phyloP scores from a whole-genome alignment of 2,888 invertebrate species.

The Lagria hirta region DNA sequence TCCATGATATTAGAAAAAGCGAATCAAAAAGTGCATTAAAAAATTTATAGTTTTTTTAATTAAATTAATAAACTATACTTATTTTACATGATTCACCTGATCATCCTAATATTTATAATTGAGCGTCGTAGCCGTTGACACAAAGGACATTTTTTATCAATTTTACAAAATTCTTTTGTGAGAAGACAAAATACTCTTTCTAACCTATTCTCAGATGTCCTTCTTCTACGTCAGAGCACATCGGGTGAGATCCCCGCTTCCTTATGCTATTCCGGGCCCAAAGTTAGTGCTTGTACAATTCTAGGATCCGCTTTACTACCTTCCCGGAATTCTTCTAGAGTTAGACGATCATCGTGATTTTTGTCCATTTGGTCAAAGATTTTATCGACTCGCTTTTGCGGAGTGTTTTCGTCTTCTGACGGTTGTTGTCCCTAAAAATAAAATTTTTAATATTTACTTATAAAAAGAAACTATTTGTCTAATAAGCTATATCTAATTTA shows the following conservation, averaged over 20 bases:
- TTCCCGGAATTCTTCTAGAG: slow-evolving; percentile 94
- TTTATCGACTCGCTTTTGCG: slow-evolving; percentile 95
- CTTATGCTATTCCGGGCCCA: slow-evolving; percentile 69
- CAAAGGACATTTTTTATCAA: too few relatives aligned
- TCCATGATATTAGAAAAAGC: slow-evolving; percentile 32
- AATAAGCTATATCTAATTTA: not conserved
- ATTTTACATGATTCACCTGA: slow-evolving; percentile 24
- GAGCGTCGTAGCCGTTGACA: slow-evolving; percentile 35
- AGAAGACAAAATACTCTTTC: too few relatives aligned
- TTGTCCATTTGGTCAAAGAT: slow-evolving; percentile 99
- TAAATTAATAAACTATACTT: too few relatives aligned
- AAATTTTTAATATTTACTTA: not conserved
- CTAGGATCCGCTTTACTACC: slow-evolving; percentile 98
- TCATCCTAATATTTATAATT: slow-evolving; percentile 33
- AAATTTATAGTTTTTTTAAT: too few relatives aligned
- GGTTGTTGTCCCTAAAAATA: slow-evolving; percentile 83
- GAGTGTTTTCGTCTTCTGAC: slow-evolving; percentile 87
- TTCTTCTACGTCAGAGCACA: slow-evolving; percentile 42
- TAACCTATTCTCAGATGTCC: too few relatives aligned
- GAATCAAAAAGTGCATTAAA: slow-evolving; percentile 2
- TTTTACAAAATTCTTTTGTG: too few relatives aligned
- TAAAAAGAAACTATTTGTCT: too few relatives aligned
- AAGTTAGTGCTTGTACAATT: slow-evolving; percentile 92
- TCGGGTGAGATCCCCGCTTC: slow-evolving; percentile 48
- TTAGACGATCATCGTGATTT: slow-evolving; percentile 95